These are phyloP conservation scores for Carassius gibelio DNA, from an alignment of 2,113 vertebrate species.

Conservation along the genomic window DNA sequence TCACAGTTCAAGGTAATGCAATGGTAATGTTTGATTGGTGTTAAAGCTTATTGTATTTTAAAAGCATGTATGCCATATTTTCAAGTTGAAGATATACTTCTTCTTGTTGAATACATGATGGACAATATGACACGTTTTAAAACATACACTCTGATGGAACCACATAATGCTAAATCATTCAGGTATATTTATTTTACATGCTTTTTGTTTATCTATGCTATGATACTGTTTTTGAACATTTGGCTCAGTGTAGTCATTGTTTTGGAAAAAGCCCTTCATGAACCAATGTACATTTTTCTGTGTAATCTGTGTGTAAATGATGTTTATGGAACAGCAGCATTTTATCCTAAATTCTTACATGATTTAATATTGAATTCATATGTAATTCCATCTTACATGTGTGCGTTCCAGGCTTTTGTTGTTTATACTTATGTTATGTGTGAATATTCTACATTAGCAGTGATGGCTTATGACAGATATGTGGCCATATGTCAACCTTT, in stretches of 20 bases:
- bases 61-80: too few relatives aligned
- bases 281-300: slow-evolving; percentile 50
- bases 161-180: background rate
- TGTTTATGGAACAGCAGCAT: slow-evolving; percentile 36
- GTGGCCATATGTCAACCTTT: slow-evolving; percentile 48
- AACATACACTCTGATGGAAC: background rate
- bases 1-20: too few relatives aligned
- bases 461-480: slow-evolving; percentile 50
- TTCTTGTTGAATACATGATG: too few relatives aligned
- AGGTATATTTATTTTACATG: background rate
- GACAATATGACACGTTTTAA: too few relatives aligned
- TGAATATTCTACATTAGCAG: slow-evolving; percentile 43
- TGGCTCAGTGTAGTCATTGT: background rate
- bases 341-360: slow-evolving; percentile 48
- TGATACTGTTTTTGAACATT: background rate
- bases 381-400: slow-evolving; percentile 30
- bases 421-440: slow-evolving; percentile 40
- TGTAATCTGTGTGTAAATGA: slow-evolving; percentile 50
- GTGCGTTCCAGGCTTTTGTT: slow-evolving; percentile 42
- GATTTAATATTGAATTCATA: slow-evolving; percentile 36
- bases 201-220: background rate
- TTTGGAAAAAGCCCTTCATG: slow-evolving; percentile 41
- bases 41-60: background rate
- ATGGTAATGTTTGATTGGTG: background rate
- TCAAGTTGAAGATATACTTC: too few relatives aligned